Evolutionary conservation across 2,888 invertebrate species (phyloP), one percentile per base, ranked within the genome.

Genomic region (Sthenelais limicola): DNA sequence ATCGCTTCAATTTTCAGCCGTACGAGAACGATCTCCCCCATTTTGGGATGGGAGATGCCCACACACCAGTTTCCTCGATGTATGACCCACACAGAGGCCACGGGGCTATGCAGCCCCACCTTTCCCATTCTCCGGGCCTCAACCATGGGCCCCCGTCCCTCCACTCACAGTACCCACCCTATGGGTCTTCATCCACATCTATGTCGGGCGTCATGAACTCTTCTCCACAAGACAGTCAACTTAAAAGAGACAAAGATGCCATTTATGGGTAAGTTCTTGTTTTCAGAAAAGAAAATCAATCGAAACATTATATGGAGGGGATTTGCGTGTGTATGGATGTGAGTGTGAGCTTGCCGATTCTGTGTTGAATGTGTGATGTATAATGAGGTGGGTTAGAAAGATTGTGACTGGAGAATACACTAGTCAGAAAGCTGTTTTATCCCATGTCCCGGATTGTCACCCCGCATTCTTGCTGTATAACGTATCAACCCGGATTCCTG

Each of bases 211-310:
- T 66, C 3, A 49, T 48, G 32, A 69, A 69, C 62, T 56, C 54
- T 3, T 68, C 76, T 12, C 43, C 74, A 30, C 72, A 72, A 15
- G 79, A 79, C 68, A 78, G 74, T 35, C 79, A 79, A 35, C 76
- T 79, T 33, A 79, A 79, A 47, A 68, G 79, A 21, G 79, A 79
- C 76, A 79, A 79, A 69, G 79, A 79, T 62, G 56, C 76, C 28
- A 72, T 79, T 26, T 79, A 79, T 67, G 78, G 78, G 79, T 79
- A 33, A 68, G 79, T 74, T 4, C 15, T n/a, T n/a, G n/a, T n/a
- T n/a, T n/a, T n/a, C n/a, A n/a, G n/a, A n/a, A n/a, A n/a, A n/a
- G n/a, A n/a, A n/a, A n/a, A n/a, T n/a, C n/a, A n/a, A n/a, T n/a
- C n/a, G n/a, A n/a, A n/a, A n/a, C n/a, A n/a, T n/a, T n/a, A n/a